These are phyloP conservation scores for Drosophila atroscutellata DNA, from an alignment of 2,888 invertebrate species.

Conservation along the genomic window DNA sequence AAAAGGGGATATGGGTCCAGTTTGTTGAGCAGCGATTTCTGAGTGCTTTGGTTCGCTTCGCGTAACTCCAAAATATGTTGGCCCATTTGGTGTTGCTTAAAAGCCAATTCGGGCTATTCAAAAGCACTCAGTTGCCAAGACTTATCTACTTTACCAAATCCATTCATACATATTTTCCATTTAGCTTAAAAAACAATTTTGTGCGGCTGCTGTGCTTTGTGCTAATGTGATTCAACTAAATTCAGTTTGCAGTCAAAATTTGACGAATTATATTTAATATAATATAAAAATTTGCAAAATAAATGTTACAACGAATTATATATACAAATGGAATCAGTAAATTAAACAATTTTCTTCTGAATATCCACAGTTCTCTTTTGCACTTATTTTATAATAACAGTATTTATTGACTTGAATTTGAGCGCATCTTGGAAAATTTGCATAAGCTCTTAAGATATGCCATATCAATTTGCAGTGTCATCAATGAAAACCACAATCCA, in stretches of 20 bases:
- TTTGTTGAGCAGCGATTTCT: constrained; percentile 15
- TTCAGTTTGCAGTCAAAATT: background rate
- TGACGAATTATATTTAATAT: background rate
- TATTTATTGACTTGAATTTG: background rate
- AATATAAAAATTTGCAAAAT: background rate
- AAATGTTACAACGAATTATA: background rate
- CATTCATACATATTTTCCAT: constrained; percentile 16
- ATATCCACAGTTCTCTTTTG: background rate
- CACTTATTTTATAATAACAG: background rate
- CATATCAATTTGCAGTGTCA: constrained; percentile 29
- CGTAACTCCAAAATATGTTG: constrained; percentile 34
- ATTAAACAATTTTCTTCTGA: too few relatives aligned
- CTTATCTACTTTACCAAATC: constrained; percentile 31
- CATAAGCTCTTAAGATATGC: constrained; percentile 10
- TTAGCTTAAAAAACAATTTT: constrained; percentile 33
- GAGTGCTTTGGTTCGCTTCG: constrained; percentile 43
- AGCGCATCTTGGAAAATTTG: constrained; percentile 3
- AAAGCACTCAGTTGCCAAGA: constrained; percentile 6
- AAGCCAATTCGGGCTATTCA: constrained; percentile 11
- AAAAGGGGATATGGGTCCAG: constrained; percentile 2
- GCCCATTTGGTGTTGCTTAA: constrained; percentile 18
- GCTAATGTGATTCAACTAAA: background rate
- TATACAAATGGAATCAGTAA: background rate
- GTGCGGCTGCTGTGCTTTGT: background rate
- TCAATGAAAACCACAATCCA: constrained; percentile 29